Evolutionary conservation across 2,888 invertebrate genomes (phyloP).

Genomic region (Elegia similella): DNA sequence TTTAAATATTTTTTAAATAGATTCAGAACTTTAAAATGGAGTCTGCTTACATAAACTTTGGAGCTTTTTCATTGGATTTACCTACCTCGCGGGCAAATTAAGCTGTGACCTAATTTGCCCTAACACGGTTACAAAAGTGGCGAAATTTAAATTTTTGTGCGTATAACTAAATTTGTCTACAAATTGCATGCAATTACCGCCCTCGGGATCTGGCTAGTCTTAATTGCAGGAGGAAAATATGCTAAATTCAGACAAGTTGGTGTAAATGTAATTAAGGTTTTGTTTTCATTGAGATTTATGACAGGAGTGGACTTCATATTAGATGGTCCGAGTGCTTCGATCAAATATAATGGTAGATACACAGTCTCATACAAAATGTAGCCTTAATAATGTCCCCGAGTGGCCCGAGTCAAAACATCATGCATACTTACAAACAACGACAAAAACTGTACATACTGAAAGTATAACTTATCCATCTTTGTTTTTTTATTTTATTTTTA

Average conservation of each 20-base stretch:
- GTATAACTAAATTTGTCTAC: conserved; percentile 13
- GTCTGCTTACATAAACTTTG: background rate
- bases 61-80: background rate
- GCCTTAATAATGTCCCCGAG: too few relatives aligned
- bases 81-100: background rate
- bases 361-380: too few relatives aligned
- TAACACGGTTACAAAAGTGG: conserved; percentile 1
- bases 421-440: too few relatives aligned
- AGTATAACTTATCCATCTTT: too few relatives aligned
- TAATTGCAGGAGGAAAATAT: conserved; percentile 20
- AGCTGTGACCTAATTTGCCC: background rate
- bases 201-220: conserved; percentile 10
- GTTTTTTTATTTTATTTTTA: too few relatives aligned
- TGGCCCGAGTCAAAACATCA: too few relatives aligned
- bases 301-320: background rate
- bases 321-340: too few relatives aligned
- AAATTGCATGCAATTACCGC: conserved; percentile 20
- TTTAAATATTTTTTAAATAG: background rate
- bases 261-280: conserved; percentile 12
- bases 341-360: too few relatives aligned
- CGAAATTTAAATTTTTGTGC: conserved; percentile 11
- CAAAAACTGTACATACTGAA: too few relatives aligned
- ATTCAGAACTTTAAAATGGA: background rate
- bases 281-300: background rate
- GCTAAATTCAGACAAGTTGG: conserved; percentile 21